Conservation (phyloP, 1,140 invertebrate species). For the Amyelois transitella region DNA sequence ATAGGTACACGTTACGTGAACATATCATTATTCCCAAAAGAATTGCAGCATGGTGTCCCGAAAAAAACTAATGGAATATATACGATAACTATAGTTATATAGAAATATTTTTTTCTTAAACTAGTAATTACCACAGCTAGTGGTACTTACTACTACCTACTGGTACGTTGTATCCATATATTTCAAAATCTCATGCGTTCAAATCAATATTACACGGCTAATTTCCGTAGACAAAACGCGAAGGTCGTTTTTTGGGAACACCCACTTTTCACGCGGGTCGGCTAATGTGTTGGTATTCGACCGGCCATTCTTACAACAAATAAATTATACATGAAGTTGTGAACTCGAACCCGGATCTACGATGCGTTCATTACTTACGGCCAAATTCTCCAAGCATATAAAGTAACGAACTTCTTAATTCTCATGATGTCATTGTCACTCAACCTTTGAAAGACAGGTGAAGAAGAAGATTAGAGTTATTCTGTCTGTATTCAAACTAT, state of each 20-base stretch:
- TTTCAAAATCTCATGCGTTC: neutral
- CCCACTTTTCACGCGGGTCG: slow-evolving; percentile 1
- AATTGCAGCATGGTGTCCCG: too few relatives aligned
- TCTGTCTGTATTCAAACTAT: too few relatives aligned
- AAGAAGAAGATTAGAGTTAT: too few relatives aligned
- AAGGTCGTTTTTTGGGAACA: neutral
- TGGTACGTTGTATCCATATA: neutral
- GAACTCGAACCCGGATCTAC: slow-evolving; percentile 1
- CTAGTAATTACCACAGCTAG: neutral
- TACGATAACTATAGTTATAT: too few relatives aligned
- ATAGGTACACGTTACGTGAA: too few relatives aligned
- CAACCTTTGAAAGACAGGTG: too few relatives aligned
- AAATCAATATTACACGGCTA: neutral
- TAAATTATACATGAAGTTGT: slow-evolving; percentile 3
- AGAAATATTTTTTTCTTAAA: too few relatives aligned
- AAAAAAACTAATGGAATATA: too few relatives aligned
- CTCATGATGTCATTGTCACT: too few relatives aligned
- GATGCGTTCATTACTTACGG: neutral
- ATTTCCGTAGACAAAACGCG: neutral
- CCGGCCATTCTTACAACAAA: neutral
- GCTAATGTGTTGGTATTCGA: neutral
- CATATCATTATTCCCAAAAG: too few relatives aligned
- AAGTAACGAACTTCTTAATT: too few relatives aligned
- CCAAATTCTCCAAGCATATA: too few relatives aligned
- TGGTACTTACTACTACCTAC: neutral